These are phyloP conservation scores for Dendrocincla fuliginosa DNA, from an alignment of 2,797 vertebrate species.

Conservation along the genomic window DNA sequence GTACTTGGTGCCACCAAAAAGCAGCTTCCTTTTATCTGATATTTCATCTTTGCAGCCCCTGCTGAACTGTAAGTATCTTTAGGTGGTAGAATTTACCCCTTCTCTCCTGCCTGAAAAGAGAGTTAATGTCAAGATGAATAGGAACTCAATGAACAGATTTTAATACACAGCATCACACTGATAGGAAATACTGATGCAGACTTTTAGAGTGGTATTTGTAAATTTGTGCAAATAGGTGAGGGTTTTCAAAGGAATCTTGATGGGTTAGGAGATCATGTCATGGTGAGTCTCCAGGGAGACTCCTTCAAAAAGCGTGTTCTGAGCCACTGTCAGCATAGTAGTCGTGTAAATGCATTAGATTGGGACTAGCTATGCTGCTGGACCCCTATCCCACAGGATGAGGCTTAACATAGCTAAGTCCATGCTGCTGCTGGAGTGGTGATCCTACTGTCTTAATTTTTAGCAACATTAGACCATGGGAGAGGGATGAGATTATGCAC, in stretches of 20 bases:
- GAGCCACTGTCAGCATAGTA: not conserved
- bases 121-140: not conserved
- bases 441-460: not conserved
- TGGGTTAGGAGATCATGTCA: not conserved
- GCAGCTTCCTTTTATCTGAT: constrained; percentile 92
- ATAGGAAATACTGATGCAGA: not conserved
- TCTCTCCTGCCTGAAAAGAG: not conserved
- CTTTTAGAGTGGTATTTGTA: not conserved
- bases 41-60: constrained; percentile 87
- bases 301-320: not conserved
- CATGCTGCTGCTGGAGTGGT: not conserved
- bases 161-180: not conserved
- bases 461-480: not conserved
- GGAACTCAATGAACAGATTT: not conserved
- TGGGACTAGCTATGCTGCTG: not conserved
- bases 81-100: not conserved
- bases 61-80: constrained; percentile 83
- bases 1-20: constrained; percentile 86
- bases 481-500: not conserved
- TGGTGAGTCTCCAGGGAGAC: not conserved
- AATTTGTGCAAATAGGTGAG: not conserved
- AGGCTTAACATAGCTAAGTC: not conserved
- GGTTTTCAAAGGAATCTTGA: not conserved
- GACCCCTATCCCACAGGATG: not conserved
- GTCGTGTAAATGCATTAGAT: fast-evolving